Base-by-base conservation (phyloP, 2,888 invertebrate genomes). In the Anthophora plumipes region DNA sequence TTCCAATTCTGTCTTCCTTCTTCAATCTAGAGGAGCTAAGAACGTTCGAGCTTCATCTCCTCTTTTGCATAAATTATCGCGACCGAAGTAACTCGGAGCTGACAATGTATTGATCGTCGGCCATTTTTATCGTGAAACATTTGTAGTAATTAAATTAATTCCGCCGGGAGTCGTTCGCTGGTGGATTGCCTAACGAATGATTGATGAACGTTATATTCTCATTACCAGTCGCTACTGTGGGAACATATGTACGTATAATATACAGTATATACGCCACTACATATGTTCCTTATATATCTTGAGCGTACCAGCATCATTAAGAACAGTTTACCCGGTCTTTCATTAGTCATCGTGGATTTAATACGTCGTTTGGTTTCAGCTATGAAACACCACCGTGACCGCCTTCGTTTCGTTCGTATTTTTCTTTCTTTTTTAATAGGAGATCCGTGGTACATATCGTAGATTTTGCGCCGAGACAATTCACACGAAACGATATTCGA, bases 91-190 rank as follows among this genome's bases (percentile, higher is more conserved):
- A 55, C 39, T 61, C 22, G 37, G 61, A 17, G 11, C 64, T 31
- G 72, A 71, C 63, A 54, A 77, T 22, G 61, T 54, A 80, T 75
- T 50, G 83, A 85, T 83, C 77, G 63, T 31, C 31, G 69, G 41
- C 22, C 59, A 85, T 76, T 82, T 85, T 85, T 81, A 80, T 63
- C 57, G 57, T 11, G 61, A 63, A 85, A 83, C 77, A 87, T 84
- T 87, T 81, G 85, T 84, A 82, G 80, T 87, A 87, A 87, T 87
- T 87, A 87, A 87, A 87, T 87, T 87, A 87, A 87, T 87, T 87
- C 86, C 76, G 31, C 17, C 68, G 85, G 75, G 81, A 82, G 74
- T 83, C 78, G 78, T 79, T 70, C 72, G 66, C 61, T 61, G 78
- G 66, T 17, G 48, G 81, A 88, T 87, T 86, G 86, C 85, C 75